These are phyloP conservation scores for Tamandua tetradactyla DNA, from an alignment of 2,797 vertebrate genomes.

Conservation along the genomic window DNA sequence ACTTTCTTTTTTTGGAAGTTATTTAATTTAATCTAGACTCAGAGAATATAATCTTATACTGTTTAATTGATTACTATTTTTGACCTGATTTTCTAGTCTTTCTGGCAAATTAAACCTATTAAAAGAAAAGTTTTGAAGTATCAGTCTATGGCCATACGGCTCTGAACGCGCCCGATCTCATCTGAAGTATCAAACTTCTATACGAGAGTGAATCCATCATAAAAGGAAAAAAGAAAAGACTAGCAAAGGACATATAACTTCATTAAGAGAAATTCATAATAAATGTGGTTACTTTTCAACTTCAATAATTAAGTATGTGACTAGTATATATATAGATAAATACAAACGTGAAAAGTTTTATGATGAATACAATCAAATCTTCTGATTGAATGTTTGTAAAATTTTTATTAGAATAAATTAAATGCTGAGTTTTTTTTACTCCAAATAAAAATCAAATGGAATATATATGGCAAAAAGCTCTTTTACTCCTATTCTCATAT, in stretches of 20 bases:
- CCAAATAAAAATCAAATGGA: background rate
- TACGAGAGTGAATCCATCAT: background rate
- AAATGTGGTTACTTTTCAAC: background rate
- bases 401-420: conserved; percentile 57
- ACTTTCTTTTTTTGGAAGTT: conserved; percentile 62
- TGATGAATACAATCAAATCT: conserved; percentile 21
- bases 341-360: conserved; percentile 49
- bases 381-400: conserved; percentile 30
- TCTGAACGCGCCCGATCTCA: too few relatives aligned
- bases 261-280: conserved; percentile 4
- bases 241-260: background rate
- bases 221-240: background rate
- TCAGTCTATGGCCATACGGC: too few relatives aligned
- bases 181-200: conserved; percentile 15
- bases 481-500: background rate
- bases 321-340: background rate
- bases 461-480: background rate
- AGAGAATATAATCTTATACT: conserved; percentile 49
- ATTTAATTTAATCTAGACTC: conserved; percentile 75
- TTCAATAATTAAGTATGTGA: conserved; percentile 21
- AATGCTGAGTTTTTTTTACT: conserved; percentile 23
- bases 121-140: background rate
- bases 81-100: conserved; percentile 24
- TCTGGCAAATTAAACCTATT: conserved; percentile 17
- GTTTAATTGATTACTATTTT: conserved; percentile 53